Percentiles rank a stretch among this genome's conserved stretches.
These are phyloP conservation scores for Patella caerulea DNA, from an alignment of 2,888 invertebrate species.

Conservation along the genomic window DNA sequence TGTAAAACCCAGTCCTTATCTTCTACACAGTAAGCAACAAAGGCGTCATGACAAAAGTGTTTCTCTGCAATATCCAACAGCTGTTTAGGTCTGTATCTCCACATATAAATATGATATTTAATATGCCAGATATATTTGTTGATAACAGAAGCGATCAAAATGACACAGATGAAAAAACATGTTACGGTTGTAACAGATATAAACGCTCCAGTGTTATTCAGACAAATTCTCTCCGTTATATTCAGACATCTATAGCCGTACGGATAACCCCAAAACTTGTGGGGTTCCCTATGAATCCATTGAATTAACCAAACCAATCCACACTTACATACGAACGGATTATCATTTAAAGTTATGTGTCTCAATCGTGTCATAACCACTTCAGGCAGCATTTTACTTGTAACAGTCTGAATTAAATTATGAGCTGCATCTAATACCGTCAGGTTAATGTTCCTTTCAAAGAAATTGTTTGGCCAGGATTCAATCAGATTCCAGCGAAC, in stretches of 20 bases:
- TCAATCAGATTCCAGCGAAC: background rate
- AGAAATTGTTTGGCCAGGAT: background rate
- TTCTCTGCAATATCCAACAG: background rate
- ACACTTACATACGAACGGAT: conserved; percentile 78
- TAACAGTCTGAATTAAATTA: background rate
- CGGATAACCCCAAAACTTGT: background rate
- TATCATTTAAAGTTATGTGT: conserved; percentile 75
- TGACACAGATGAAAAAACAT: background rate
- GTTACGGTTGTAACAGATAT: background rate
- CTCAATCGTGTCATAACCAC: conserved; percentile 4
- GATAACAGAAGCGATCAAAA: background rate
- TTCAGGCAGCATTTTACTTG: background rate
- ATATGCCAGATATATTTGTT: background rate
- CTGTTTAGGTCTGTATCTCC: conserved; percentile 39
- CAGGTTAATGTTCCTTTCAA: background rate
- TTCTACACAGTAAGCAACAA: conserved; percentile 80
- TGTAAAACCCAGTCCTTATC: conserved; percentile 79
- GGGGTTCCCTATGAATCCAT: conserved; percentile 25
- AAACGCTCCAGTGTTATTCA: background rate
- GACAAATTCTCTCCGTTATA: background rate
- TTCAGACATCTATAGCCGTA: background rate
- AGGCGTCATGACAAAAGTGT: conserved; percentile 76
- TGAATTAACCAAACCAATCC: conserved; percentile 59
- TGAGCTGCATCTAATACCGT: background rate
- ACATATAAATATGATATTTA: background rate